Evolutionary conservation across 1,140 invertebrate genomes (phyloP).

Genomic region (Meloidogyne exigua): DNA sequence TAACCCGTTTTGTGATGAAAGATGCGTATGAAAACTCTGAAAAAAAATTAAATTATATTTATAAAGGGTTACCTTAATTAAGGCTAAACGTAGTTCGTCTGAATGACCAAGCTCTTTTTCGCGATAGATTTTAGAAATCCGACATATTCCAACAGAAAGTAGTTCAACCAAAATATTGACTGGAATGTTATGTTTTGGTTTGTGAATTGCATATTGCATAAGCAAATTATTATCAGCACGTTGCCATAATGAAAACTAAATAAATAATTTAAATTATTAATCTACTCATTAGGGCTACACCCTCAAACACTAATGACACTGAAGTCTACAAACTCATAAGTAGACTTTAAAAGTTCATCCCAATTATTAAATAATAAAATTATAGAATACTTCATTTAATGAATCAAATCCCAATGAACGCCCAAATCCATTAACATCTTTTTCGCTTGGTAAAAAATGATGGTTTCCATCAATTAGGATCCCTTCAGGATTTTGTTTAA

Average conservation of each 20-base stretch:
- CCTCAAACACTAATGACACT: too few relatives aligned
- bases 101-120: slow-evolving; percentile 1
- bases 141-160: slow-evolving; percentile 13
- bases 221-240: slow-evolving; percentile 1
- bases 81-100: slow-evolving; percentile 2
- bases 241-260: not conserved
- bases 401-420: not conserved
- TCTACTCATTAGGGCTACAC: too few relatives aligned
- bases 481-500: not conserved
- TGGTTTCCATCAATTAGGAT: slow-evolving; percentile 12
- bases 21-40: not conserved
- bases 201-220: not conserved
- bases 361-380: not conserved
- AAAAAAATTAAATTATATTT: not conserved
- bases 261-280: not conserved
- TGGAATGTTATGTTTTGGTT: not conserved
- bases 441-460: not conserved
- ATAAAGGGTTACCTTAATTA: not conserved
- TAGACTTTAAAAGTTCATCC: not conserved
- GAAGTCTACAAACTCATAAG: too few relatives aligned
- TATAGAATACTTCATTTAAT: not conserved
- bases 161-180: slow-evolving; percentile 13
- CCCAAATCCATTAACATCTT: not conserved
- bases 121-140: slow-evolving; percentile 4
- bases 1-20: not conserved